Percentiles rank a stretch among this genome's conserved stretches.
phyloP scores from a whole-genome alignment of 2,113 vertebrate genomes.

The Antigone vipio region DNA sequence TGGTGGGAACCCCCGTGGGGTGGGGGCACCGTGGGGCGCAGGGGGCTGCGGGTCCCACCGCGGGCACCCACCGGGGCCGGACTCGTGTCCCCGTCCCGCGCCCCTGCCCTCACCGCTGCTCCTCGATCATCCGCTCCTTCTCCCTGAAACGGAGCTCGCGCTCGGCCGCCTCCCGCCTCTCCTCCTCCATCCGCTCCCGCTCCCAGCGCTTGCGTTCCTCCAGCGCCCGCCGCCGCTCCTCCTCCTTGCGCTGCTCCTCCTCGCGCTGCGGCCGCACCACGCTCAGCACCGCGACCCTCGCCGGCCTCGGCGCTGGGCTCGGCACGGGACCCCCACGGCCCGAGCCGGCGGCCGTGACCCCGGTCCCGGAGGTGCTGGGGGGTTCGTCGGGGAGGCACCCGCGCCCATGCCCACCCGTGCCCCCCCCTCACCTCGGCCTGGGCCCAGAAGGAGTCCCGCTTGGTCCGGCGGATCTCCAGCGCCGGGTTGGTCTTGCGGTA shows the following conservation, averaged over 20 bases:
- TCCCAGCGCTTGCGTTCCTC: slow-evolving; percentile 80
- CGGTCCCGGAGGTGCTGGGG: too few relatives aligned
- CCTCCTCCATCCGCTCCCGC: slow-evolving; percentile 76
- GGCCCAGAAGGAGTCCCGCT: slow-evolving; percentile 87
- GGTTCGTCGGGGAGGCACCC: not conserved
- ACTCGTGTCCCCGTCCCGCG: not conserved
- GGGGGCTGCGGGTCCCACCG: not conserved
- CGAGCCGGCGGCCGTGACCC: too few relatives aligned
- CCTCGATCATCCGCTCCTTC: slow-evolving; percentile 79
- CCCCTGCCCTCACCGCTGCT: slow-evolving; percentile 71
- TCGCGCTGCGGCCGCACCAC: slow-evolving; percentile 68
- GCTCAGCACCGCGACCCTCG: not conserved
- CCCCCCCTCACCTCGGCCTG: slow-evolving; percentile 77
- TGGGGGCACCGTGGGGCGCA: not conserved
- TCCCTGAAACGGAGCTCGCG: slow-evolving; percentile 81
- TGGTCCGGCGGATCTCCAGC: slow-evolving; percentile 82
- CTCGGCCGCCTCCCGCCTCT: slow-evolving; percentile 78
- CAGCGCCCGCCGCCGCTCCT: slow-evolving; percentile 72
- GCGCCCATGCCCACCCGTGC: not conserved
- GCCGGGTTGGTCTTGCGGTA: slow-evolving; percentile 87
- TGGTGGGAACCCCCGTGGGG: too few relatives aligned
- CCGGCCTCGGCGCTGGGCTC: not conserved
- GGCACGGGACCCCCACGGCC: too few relatives aligned
- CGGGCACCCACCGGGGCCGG: not conserved
- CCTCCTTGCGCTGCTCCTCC: slow-evolving; percentile 80